Evolutionary conservation across 2,113 vertebrate genomes (phyloP), one percentile per base, ranked within the genome.

Genomic region (Panthera uncia): DNA sequence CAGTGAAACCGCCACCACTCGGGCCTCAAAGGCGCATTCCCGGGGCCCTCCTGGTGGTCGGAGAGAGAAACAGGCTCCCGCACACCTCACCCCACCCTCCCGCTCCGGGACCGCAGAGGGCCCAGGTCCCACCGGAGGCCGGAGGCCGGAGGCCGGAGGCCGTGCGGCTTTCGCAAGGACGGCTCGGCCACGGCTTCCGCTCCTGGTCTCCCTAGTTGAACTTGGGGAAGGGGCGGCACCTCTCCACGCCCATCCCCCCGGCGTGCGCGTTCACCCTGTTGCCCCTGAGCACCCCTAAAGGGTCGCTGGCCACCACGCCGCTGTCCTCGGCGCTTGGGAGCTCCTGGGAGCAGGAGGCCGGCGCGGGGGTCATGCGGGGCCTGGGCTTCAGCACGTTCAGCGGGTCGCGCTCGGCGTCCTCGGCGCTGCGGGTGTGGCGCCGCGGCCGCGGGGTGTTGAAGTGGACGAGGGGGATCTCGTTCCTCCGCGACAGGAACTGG

Each of bases 401-500:
- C 14, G 97, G 79, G 97, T 97, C 85, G 94, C 25, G n/a, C 15
- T 98, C 97, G 29, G 55, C 78, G 45, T 96, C 97, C 3, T 98
- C 98, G 2, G 98, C 98, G 0, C 99, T 99, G 92, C 99, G 98
- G 16, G 99, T 99, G 81, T 98, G 96, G 63, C 99, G 99, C 92
- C 93, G 98, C 3, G 99, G 98, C 65, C 97, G 57, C 5, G 98
- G 98, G 1, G 99, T 99, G 97, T 98, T 97, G 89, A 99, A 99
- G 88, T 98, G 99, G 95, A 99, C 98, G 79, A 99, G 98, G 0
- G 99, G 99, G 92, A 99, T 99, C 96, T 98, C 98, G 4, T 99
- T 99, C 97, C 98, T 99, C 95, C 99, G 99, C 48, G 99, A 97
- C 96, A 99, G 90, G 78, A 99, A 99, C 96, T 99, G 99, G 6